Evolutionary conservation across 2,113 vertebrate species (phyloP), one percentile per base, ranked within the genome.

Genomic region (Colaptes auratus): DNA sequence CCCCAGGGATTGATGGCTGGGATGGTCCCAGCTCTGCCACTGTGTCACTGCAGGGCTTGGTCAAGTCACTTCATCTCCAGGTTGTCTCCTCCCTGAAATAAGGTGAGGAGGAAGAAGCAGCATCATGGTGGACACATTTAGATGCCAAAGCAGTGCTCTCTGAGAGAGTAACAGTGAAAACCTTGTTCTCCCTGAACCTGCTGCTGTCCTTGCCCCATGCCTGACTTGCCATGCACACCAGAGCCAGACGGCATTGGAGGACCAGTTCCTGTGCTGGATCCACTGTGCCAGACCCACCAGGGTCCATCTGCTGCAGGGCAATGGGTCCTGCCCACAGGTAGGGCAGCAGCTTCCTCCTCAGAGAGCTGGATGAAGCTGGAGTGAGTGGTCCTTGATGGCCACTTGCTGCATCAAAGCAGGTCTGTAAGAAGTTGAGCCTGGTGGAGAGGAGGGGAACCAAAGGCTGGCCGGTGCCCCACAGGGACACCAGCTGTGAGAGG

Each of bases 261-360:
- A 73, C 76, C 80, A 73, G 72, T 64, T 77, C 76, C 80, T 46
- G 28, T 70, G 64, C 64, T 83, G 80, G 28, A 58, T 44, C 31
- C 6, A 1, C 72, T 69, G 28, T 73, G 28, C 50, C 92, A 77
- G 28, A 58, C 33, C 72, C 5, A 0, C 42, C 3, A 1, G 63
- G 35, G 15, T 74, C 79, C 58, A 27, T 55, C 12, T 1, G 4
- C 16, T 0, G 0, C 59, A 6, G 63, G 52, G 69, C 63, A 89
- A 52, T 1, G 2, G 36, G 23, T 86, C 36, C 59, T 91, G 67
- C 70, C 33, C 4, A 4, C 71, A 25, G 67, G 27, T 17, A 35
- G 28, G 33, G 35, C 3, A 8, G 12, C 0, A 7, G 44, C 1
- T 0, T 9, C 31, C 30, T 33, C 16, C 6, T 73, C 0, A 0